Percentiles rank a stretch among this genome's conserved stretches.
Evolutionary conservation across 2,888 invertebrate genomes (phyloP).

Genomic region (Epinotia ramella): DNA sequence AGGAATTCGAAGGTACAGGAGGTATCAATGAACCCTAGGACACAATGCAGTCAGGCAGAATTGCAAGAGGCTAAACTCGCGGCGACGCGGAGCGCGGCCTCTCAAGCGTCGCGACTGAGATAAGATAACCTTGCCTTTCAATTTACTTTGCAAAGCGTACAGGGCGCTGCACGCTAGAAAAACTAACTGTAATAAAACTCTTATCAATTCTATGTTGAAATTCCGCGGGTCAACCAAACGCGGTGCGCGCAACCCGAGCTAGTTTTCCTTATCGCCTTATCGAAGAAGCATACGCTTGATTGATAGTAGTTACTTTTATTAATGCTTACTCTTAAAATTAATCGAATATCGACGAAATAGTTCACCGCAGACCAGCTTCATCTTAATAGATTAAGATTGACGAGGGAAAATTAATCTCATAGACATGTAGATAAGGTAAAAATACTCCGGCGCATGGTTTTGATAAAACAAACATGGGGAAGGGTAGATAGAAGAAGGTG

Average conservation of each 20-base stretch:
- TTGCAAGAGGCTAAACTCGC: slow-evolving; percentile 48
- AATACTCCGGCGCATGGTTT: slow-evolving; percentile 29
- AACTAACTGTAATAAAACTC: slow-evolving; percentile 61
- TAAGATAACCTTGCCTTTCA: slow-evolving; percentile 85
- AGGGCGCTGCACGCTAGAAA: slow-evolving; percentile 57
- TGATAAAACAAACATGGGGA: slow-evolving; percentile 36
- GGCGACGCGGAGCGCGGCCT: slow-evolving; percentile 52
- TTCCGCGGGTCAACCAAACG: slow-evolving; percentile 33
- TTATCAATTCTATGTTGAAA: slow-evolving; percentile 58
- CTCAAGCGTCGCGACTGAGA: slow-evolving; percentile 69
- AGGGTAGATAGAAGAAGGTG: slow-evolving; percentile 34
- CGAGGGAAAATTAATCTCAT: slow-evolving; percentile 32
- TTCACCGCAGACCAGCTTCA: slow-evolving; percentile 12
- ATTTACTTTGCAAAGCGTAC: slow-evolving; percentile 73
- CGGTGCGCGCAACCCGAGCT: slow-evolving; percentile 40
- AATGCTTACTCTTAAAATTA: slow-evolving; percentile 9
- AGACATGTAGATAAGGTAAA: slow-evolving; percentile 28
- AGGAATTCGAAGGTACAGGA: background rate
- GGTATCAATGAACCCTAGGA: slow-evolving; percentile 12
- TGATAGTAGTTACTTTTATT: slow-evolving; percentile 29
- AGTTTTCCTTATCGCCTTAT: slow-evolving; percentile 50
- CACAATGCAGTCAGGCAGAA: slow-evolving; percentile 52
- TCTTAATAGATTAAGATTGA: slow-evolving; percentile 41
- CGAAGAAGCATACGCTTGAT: slow-evolving; percentile 49
- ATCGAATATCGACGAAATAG: background rate